Conservation (phyloP, 2,113 vertebrate species). For the Coturnix japonica region DNA sequence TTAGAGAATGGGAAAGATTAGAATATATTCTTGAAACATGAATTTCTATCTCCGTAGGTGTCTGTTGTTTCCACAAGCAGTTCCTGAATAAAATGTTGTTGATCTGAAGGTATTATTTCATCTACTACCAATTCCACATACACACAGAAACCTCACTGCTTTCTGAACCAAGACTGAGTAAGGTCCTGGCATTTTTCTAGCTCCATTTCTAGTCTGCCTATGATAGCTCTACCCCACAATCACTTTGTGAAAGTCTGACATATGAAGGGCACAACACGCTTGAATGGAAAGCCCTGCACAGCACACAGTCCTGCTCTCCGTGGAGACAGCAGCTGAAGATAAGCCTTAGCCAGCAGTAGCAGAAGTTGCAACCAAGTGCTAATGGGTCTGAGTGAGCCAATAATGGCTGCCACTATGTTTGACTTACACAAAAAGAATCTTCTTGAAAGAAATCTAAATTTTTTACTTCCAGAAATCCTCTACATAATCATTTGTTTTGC, state of each 20-base stretch:
- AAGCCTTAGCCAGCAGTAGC: not conserved
- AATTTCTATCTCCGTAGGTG: not conserved
- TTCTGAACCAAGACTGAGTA: not conserved
- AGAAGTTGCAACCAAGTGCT: not conserved
- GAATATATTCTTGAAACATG: not conserved
- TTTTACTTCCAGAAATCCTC: slow-evolving; percentile 2
- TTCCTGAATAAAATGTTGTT: not conserved
- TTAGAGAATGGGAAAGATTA: not conserved
- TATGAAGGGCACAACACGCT: not conserved
- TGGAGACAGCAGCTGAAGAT: not conserved
- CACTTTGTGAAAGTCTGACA: fast-evolving
- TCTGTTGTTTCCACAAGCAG: not conserved
- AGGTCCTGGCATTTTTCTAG: not conserved
- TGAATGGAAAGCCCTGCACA: not conserved
- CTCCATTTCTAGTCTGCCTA: not conserved
- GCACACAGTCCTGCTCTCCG: not conserved
- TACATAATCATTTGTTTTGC: not conserved
- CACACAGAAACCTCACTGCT: not conserved
- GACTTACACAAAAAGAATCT: not conserved
- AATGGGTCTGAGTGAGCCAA: not conserved
- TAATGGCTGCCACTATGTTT: not conserved
- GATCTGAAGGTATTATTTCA: not conserved
- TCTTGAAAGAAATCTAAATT: not conserved
- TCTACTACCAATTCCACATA: not conserved
- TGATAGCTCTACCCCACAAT: not conserved